Evolutionary conservation across 2,888 invertebrate genomes (phyloP), one percentile per base, ranked within the genome.

Genomic region (Bombylius discolor): DNA sequence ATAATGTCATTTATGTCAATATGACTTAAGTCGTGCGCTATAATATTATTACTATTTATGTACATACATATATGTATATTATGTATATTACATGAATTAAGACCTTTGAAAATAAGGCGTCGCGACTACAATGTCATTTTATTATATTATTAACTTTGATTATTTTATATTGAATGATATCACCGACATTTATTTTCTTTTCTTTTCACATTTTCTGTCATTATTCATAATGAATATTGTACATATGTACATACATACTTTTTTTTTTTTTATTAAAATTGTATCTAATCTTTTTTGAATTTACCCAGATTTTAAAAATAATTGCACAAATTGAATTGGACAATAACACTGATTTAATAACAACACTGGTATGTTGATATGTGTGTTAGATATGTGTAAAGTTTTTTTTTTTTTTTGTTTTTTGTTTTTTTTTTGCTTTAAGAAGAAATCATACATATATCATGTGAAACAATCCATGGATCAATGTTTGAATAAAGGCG

Each of bases 1-100:
- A 34, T 46, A 50, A 50, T 55, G 55, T 55, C 55, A 55, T 50
- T 46, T 47, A 47, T 54, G 55, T 55, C 55, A 50, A 47, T 50
- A 23, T 47, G 50, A 50, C 50, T 55, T 50, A 51, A 55, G 50
- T 55, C 55, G 55, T 55, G 55, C 49, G 55, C 50, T 11, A 11
- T 42, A 11, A 11, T 42, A 42, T 5, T 11, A 42, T 42, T 42
- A 42, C 8, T 11, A 8, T 42, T 36, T 36, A 8, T 36, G 1
- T 36, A 36, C 36, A 23, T 36, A 36, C 36, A 36, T 36, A 36
- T 36, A 36, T 8, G 7, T 36, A 36, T 36, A 36, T 9, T 36
- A 9, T 9, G 36, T 8, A 6, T 36, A 36, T 9, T 36, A 36
- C 36, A 36, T 42, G 11, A 42, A 42, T 8, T 42, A 11, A 3